Evolutionary conservation across 2,113 vertebrate genomes (phyloP).

Genomic region (Campylorhamphus procurvoides): DNA sequence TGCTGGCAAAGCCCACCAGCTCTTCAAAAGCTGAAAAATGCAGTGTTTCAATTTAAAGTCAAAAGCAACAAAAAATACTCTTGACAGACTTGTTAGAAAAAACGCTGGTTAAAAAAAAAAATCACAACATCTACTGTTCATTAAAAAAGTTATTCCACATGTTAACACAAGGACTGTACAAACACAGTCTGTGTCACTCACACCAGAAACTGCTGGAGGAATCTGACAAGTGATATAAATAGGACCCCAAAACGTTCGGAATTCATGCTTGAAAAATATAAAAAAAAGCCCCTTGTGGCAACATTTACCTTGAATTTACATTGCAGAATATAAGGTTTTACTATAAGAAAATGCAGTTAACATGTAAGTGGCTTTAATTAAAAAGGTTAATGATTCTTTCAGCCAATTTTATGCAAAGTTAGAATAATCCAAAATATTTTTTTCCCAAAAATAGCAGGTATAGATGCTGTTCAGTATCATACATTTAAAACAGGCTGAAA

Average conservation of each 20-base stretch:
- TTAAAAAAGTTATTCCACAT: conserved; percentile 61
- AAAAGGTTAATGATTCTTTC: conserved; percentile 72
- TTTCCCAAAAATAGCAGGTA: conserved; percentile 77
- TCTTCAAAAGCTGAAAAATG: conserved; percentile 63
- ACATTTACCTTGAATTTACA: conserved; percentile 65
- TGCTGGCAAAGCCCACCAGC: conserved; percentile 59
- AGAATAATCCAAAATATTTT: conserved; percentile 79
- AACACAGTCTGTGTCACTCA: conserved; percentile 60
- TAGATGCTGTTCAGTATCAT: conserved; percentile 77
- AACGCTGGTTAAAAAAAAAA: conserved; percentile 64
- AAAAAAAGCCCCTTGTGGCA: conserved; percentile 65
- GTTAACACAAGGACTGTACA: conserved; percentile 57
- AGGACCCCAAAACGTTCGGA: conserved; percentile 62
- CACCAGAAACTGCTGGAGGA: conserved; percentile 57
- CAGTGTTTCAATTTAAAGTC: conserved; percentile 71
- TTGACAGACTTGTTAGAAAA: conserved; percentile 72
- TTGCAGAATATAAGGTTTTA: conserved; percentile 75
- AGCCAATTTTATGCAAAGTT: conserved; percentile 80
- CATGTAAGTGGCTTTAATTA: conserved; percentile 75
- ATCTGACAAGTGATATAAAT: conserved; percentile 69
- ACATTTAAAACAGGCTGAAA: conserved; percentile 73
- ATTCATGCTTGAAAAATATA: conserved; percentile 73
- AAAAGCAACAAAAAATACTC: conserved; percentile 73
- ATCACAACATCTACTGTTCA: conserved; percentile 25
- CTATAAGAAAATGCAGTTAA: conserved; percentile 78